These are phyloP conservation scores for Holothuria leucospilota DNA, from an alignment of 53 echinoderm and acorn worm genomes.

Conservation along the genomic window DNA sequence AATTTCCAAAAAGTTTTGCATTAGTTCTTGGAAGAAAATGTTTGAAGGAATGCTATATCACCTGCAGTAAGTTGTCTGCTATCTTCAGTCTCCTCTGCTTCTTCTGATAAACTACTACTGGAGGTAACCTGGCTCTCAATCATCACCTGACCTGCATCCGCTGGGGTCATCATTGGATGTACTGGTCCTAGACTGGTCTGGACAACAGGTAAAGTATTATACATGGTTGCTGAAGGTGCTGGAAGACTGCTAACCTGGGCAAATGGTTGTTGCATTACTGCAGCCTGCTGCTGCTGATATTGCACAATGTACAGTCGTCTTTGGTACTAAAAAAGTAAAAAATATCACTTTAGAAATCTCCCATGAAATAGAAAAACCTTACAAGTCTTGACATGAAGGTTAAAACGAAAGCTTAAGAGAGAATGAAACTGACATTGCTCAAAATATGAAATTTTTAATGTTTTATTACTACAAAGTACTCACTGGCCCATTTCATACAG, in stretches of 20 bases:
- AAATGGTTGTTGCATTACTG: slow-evolving; percentile 38
- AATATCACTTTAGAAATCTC: background rate
- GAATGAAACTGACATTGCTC: too few relatives aligned
- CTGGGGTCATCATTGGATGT: slow-evolving; percentile 18
- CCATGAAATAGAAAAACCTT: too few relatives aligned
- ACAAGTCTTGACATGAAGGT: too few relatives aligned
- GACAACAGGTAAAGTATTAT: slow-evolving; percentile 12
- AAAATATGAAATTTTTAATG: too few relatives aligned
- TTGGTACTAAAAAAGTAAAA: slow-evolving; percentile 65
- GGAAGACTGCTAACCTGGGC: slow-evolving; percentile 14
- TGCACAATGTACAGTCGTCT: slow-evolving; percentile 73
- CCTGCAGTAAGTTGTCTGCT: slow-evolving; percentile 24
- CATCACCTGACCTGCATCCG: slow-evolving; percentile 13
- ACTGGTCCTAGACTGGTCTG: slow-evolving; percentile 16
- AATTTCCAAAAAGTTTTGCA: too few relatives aligned
- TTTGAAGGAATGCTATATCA: slow-evolving; percentile 31
- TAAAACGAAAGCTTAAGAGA: too few relatives aligned
- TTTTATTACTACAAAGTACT: too few relatives aligned
- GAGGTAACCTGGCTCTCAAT: slow-evolving; percentile 27
- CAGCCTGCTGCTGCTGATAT: slow-evolving; percentile 61
- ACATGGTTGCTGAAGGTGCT: slow-evolving; percentile 2
- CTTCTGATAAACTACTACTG: slow-evolving; percentile 38
- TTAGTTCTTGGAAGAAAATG: background rate
- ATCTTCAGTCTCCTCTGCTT: background rate
- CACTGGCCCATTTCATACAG: too few relatives aligned